Percentiles rank a stretch among this genome's conserved stretches.
These are phyloP conservation scores for Mesocentrotus franciscanus DNA, from an alignment of 53 echinoderm and acorn worm species.

Conservation along the genomic window DNA sequence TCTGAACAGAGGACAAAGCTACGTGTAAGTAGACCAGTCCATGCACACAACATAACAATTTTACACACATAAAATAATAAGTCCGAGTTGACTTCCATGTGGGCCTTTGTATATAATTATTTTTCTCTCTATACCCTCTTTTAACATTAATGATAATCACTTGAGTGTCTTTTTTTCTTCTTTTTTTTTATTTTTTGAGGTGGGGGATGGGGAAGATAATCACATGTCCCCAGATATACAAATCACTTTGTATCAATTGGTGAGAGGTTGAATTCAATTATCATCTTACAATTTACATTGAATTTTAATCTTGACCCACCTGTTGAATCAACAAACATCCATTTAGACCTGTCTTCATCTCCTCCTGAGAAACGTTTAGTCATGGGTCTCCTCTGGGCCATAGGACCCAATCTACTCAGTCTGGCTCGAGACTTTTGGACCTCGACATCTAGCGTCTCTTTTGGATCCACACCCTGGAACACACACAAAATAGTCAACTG, in stretches of 20 bases:
- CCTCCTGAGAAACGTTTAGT: slow-evolving; percentile 52
- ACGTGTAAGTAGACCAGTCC: too few relatives aligned
- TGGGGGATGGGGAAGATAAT: too few relatives aligned
- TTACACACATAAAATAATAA: too few relatives aligned
- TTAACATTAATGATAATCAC: too few relatives aligned
- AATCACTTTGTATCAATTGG: background rate
- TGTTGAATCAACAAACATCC: slow-evolving; percentile 66
- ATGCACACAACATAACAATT: too few relatives aligned
- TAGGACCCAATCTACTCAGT: slow-evolving; percentile 61
- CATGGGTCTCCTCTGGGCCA: slow-evolving; percentile 59
- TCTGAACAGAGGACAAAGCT: background rate
- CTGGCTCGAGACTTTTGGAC: slow-evolving; percentile 62
- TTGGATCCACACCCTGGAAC: slow-evolving; percentile 51
- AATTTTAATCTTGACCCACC: background rate
- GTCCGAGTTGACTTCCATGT: too few relatives aligned
- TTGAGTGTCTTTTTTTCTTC: too few relatives aligned
- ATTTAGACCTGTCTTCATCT: slow-evolving; percentile 39
- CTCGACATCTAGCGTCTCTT: slow-evolving; percentile 46
- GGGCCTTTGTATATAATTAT: too few relatives aligned
- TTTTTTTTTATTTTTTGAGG: too few relatives aligned
- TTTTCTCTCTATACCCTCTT: too few relatives aligned
- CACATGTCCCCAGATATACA: too few relatives aligned
- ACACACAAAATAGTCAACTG: background rate
- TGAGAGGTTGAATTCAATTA: background rate
- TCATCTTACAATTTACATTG: background rate